Percentiles rank a stretch among this genome's conserved stretches.
Conservation (phyloP, 1,140 invertebrate species). For the Patella vulgata region DNA sequence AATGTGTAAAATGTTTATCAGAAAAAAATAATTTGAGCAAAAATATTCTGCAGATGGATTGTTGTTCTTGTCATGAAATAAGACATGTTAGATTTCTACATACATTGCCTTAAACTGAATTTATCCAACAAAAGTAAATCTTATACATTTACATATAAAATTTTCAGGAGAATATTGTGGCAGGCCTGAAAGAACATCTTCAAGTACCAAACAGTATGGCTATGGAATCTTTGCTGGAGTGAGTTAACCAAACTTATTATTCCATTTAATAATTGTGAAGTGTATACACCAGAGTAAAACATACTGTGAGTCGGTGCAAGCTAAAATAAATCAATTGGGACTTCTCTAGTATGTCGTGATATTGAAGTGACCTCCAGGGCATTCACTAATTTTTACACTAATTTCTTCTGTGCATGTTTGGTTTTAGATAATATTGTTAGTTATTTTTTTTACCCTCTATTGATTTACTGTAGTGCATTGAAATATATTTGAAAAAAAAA, state of each 20-base stretch:
- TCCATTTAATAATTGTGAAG: background rate
- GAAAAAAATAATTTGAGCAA: background rate
- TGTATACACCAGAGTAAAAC: background rate
- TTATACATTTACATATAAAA: slow-evolving; percentile 13
- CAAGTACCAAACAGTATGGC: slow-evolving; percentile 76
- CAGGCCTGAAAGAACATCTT: slow-evolving; percentile 78
- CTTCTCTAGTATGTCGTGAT: background rate
- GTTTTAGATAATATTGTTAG: no score
- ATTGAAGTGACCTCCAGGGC: background rate
- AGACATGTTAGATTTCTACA: no score
- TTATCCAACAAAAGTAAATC: background rate
- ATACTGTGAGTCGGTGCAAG: background rate
- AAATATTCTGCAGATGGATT: background rate
- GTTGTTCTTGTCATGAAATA: background rate
- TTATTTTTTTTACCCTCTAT: no score
- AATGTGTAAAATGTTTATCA: background rate
- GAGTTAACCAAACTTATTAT: slow-evolving; percentile 70
- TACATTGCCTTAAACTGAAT: background rate
- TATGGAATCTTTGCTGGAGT: slow-evolving; percentile 85
- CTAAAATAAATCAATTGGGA: background rate
- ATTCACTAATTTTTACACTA: background rate
- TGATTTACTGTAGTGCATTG: no score
- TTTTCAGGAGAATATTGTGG: slow-evolving; percentile 75
- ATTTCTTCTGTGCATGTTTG: background rate
- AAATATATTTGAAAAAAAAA: no score